Conservation (phyloP, 2,113 vertebrate genomes). For the Cynopterus brachyotis region DNA sequence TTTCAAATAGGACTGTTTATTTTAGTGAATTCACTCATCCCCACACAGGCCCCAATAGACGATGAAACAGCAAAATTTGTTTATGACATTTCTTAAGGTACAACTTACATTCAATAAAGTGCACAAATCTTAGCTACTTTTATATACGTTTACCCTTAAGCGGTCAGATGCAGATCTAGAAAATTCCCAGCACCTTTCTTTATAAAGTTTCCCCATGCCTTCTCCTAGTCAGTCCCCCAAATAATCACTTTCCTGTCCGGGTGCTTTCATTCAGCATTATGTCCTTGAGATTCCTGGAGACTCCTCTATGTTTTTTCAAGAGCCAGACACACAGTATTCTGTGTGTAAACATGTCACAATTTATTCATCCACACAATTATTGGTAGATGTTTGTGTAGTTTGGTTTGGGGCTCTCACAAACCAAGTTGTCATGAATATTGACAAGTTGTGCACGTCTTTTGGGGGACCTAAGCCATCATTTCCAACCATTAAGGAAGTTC, state of each 20-base stretch:
- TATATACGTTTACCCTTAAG: background rate
- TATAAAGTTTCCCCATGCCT: background rate
- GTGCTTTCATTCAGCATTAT: background rate
- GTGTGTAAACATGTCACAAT: background rate
- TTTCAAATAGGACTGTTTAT: background rate
- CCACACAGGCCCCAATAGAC: background rate
- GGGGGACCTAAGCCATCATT: background rate
- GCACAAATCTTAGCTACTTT: background rate
- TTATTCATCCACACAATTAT: background rate
- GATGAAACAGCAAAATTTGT: background rate
- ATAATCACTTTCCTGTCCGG: background rate
- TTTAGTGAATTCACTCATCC: background rate
- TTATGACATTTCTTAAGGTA: background rate
- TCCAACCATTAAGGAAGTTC: constrained; percentile 3
- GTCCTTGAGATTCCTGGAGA: background rate
- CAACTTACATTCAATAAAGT: background rate
- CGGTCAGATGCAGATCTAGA: background rate
- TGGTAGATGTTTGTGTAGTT: background rate
- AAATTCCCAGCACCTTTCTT: background rate
- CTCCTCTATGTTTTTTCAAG: background rate
- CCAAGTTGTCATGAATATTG: background rate
- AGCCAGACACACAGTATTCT: background rate
- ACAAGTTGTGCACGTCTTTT: background rate
- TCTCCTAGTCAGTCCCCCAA: background rate
- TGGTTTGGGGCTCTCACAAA: background rate